Conservation (phyloP, 2,888 invertebrate species). For the Tetragonula carbonaria region DNA sequence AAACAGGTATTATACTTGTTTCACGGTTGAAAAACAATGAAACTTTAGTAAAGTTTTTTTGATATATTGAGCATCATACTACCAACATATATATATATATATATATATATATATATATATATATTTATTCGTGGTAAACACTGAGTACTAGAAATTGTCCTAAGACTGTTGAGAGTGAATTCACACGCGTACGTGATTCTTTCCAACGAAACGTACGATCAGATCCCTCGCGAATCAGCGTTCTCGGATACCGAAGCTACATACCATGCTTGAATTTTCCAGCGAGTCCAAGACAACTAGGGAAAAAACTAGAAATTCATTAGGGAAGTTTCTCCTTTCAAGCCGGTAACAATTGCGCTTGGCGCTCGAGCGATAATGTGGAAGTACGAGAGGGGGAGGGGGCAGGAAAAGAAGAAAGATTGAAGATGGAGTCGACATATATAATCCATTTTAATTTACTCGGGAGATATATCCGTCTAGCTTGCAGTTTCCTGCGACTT, state of each 20-base stretch:
- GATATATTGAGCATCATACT: too few relatives aligned
- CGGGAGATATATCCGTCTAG: slow-evolving; percentile 79
- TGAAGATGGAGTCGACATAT: slow-evolving; percentile 79
- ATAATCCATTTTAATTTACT: slow-evolving; percentile 83
- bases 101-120: too few relatives aligned
- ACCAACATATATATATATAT: too few relatives aligned
- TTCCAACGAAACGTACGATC: background rate
- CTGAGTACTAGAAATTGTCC: too few relatives aligned
- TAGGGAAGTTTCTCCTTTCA: slow-evolving; percentile 37
- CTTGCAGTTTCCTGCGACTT: slow-evolving; percentile 75
- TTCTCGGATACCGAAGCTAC: background rate
- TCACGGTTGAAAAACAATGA: too few relatives aligned
- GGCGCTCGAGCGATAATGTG: slow-evolving; percentile 65
- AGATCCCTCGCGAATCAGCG: background rate
- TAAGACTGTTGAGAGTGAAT: too few relatives aligned
- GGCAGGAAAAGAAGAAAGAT: slow-evolving; percentile 73
- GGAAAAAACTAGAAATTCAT: slow-evolving; percentile 25
- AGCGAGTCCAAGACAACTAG: background rate
- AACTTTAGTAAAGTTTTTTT: too few relatives aligned
- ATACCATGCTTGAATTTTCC: background rate
- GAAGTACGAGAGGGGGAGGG: slow-evolving; percentile 42
- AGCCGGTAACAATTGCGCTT: slow-evolving; percentile 66
- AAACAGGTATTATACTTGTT: too few relatives aligned
- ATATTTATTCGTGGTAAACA: too few relatives aligned
- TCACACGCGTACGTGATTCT: background rate